These are phyloP conservation scores for Ceratosolen fusciceps DNA, from an alignment of 1,140 invertebrate genomes.

Conservation along the genomic window DNA sequence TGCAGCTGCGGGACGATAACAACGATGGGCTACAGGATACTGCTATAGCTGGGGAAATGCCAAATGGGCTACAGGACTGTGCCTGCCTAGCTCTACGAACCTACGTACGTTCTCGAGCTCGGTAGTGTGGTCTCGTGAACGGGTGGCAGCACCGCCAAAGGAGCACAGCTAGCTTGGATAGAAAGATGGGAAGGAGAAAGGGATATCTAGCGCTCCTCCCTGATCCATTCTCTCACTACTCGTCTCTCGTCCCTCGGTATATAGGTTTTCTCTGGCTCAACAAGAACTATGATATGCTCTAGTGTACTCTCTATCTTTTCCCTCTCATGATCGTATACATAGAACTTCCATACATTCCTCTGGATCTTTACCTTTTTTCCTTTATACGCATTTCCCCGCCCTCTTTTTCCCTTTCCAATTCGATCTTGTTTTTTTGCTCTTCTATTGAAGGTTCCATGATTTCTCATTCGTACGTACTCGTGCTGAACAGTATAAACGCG, in stretches of 20 bases:
- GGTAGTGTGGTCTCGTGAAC: conserved; percentile 62
- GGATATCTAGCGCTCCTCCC: conserved; percentile 55
- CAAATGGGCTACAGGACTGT: conserved; percentile 72
- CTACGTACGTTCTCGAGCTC: conserved; percentile 59
- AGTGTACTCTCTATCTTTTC: background rate
- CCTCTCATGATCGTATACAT: background rate
- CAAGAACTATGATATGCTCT: background rate
- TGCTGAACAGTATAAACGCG: no score
- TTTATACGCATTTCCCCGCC: conserved; percentile 15
- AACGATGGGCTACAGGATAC: conserved; percentile 73
- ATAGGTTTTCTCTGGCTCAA: conserved; percentile 35
- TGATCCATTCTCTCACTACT: conserved; percentile 53
- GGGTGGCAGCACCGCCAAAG: conserved; percentile 55
- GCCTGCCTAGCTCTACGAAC: conserved; percentile 67
- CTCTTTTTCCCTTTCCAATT: conserved; percentile 39
- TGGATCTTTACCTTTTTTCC: conserved; percentile 19
- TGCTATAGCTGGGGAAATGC: conserved; percentile 73
- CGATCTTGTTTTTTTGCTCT: no score
- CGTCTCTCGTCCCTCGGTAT: conserved; percentile 45
- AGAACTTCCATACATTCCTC: no score
- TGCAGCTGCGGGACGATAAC: conserved; percentile 75
- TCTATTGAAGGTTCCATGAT: no score
- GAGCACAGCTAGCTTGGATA: conserved; percentile 48
- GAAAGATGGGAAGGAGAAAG: conserved; percentile 57
- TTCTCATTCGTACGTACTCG: no score